phyloP scores from a whole-genome alignment of 2,797 vertebrate genomes.

The Eidolon dupreanum region DNA sequence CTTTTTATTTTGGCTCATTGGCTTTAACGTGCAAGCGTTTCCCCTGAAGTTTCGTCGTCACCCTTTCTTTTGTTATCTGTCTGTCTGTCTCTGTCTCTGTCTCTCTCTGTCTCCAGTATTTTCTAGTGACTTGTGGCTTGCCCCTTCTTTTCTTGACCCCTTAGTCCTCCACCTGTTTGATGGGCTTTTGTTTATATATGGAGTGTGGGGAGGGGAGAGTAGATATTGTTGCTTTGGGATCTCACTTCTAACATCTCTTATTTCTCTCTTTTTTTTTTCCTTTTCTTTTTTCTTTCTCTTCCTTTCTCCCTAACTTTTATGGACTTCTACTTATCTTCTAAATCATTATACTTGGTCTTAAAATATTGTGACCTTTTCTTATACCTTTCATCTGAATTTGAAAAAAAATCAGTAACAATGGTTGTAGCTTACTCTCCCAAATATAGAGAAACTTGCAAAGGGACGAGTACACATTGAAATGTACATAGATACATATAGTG shows the following conservation, averaged over 20 bases:
- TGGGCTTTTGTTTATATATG: conserved; percentile 25
- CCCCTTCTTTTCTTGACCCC: not conserved
- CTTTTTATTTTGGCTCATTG: not conserved
- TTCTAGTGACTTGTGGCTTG: not conserved
- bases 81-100: not conserved
- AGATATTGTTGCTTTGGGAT: not conserved
- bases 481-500: not conserved
- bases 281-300: not conserved
- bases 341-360: not conserved
- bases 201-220: not conserved
- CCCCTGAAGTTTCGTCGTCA: not conserved
- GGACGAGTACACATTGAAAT: not conserved
- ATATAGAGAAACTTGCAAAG: not conserved
- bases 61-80: not conserved
- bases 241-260: not conserved
- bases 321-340: not conserved
- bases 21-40: not conserved
- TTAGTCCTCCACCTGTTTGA: not conserved
- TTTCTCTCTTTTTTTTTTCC: not conserved
- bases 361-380: not conserved
- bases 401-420: not conserved
- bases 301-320: not conserved
- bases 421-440: not conserved
- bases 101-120: not conserved
- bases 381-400: not conserved